phyloP scores from a whole-genome alignment of 2,113 vertebrate species.

The Nannobrachium achirus region DNA sequence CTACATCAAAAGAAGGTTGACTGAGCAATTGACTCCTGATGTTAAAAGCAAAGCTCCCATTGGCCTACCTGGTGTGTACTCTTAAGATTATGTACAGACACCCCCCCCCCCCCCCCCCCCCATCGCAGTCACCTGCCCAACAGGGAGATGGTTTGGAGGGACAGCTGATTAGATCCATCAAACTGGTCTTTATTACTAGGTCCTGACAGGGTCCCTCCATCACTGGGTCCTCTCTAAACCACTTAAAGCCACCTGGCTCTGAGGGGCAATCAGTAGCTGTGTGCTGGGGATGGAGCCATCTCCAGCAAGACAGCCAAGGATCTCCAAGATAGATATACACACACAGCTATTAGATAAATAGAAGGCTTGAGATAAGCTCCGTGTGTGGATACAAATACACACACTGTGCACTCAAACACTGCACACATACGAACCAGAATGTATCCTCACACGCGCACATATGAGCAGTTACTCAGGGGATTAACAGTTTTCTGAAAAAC shows the following conservation, averaged over 20 bases:
- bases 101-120: not conserved
- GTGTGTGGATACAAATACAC: not conserved
- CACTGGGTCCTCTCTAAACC: conserved; percentile 40
- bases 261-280: conserved; percentile 32
- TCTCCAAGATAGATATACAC: conserved; percentile 3
- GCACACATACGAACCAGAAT: not conserved
- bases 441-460: not conserved
- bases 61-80: not conserved
- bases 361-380: conserved; percentile 19
- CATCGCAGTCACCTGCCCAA: not conserved
- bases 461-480: not conserved
- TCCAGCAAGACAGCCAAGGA: not conserved
- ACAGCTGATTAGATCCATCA: conserved; percentile 34
- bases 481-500: not conserved
- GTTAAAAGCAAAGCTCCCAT: not conserved
- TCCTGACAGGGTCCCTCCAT: conserved; percentile 34
- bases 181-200: conserved; percentile 38
- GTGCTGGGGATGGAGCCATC: not conserved
- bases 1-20: not conserved
- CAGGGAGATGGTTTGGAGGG: conserved; percentile 14
- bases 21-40: not conserved
- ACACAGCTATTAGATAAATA: not conserved
- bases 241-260: conserved; percentile 26
- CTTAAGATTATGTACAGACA: not conserved
- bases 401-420: not conserved